Base-by-base conservation (phyloP, 2,888 invertebrate species). In the Zele albiditarsus region DNA sequence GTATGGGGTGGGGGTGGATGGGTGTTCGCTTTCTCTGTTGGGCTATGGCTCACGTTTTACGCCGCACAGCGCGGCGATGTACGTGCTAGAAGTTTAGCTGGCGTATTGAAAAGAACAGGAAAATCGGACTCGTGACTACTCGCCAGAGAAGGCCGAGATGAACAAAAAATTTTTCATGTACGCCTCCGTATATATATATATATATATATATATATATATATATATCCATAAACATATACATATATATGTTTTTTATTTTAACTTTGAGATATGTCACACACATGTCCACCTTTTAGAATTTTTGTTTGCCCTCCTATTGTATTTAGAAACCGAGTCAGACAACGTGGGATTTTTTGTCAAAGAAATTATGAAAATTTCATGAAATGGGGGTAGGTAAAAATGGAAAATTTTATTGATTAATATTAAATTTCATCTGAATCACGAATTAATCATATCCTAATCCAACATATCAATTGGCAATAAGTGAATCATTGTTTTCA, bases 91-190 rank as follows among this genome's bases (percentile, higher is more conserved):
- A 74, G 74, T 74, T 74, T 74, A 70, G 74, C 63, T 69, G 27
- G 31, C 65, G 69, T 38, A 74, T 74, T 74, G 74, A 74, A 74
- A 74, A 69, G 74, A 74, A 74, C 69, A 74, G 63, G 65, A 74
- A 69, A 74, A 63, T 74, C 69, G 53, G 74, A 74, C 70, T 53
- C 74, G 74, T 70, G 74, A 74, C 70, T 63, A 74, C 70, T 63
- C 63, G 62, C 42, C 31, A 63, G 3, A 63, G 10, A 20, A 33
- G 33, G 20, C 53, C 63, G 65, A 31, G n/a, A 23, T 20, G 16
- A 53, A 53, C 27, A 53, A 68, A 28, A 63, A 31, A 53, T 5
- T 38, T 38, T 38, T 38, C 60, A 23, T 60, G 25, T 27, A 38
- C 60, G 3, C 4, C 60, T 23, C 14, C 16, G 4, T 57, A 5